Base-by-base conservation (phyloP, 2,888 invertebrate species). In the Aspidiotus destructor region DNA sequence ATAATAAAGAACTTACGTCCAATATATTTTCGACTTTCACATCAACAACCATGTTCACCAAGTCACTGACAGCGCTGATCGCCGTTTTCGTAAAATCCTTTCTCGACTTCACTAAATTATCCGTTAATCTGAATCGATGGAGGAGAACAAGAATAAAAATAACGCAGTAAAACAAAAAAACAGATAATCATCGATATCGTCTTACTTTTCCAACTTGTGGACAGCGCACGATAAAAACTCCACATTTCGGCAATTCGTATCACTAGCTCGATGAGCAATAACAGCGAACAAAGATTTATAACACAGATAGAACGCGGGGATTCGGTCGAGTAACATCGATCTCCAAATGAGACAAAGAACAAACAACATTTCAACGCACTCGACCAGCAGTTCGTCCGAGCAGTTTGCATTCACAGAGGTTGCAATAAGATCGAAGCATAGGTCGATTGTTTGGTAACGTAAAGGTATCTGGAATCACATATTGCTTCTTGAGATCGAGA, bases 151-250 rank as follows among this genome's bases (percentile, higher is more conserved):
- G 5, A 55, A 55, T 55, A 55, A 10, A 15, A 2, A 55, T 15
- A 55, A 55, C 55, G 13, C 1, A 11, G 9, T 40, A 60, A 2
- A 40, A 15, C 28, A 48, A 52, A 11, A 48, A 48, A 48, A 48
- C 2, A n/a, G 1, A 28, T 6, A n/a, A n/a, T 48, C 48, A 48
- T 48, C 48, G 3, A 11, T 13, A 48, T 48, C 6, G 13, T 52
- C 58, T 58, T 48, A 65, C 65, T 65, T 65, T 17, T 65, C 65
- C 52, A 65, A 57, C 58, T 65, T 65, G 48, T 65, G 65, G 13
- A 58, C 65, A 40, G 65, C 65, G 17, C 41, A 41, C 9, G 58
- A 40, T n/a, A 65, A 11, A 13, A 28, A 42, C 15, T 57, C 52
- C 8, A 57, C 13, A 44, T 65, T 40, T 10, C 40, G 40, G n/a